Evolutionary conservation across 2,797 vertebrate species (phyloP).

Genomic region (Esox lucius): DNA sequence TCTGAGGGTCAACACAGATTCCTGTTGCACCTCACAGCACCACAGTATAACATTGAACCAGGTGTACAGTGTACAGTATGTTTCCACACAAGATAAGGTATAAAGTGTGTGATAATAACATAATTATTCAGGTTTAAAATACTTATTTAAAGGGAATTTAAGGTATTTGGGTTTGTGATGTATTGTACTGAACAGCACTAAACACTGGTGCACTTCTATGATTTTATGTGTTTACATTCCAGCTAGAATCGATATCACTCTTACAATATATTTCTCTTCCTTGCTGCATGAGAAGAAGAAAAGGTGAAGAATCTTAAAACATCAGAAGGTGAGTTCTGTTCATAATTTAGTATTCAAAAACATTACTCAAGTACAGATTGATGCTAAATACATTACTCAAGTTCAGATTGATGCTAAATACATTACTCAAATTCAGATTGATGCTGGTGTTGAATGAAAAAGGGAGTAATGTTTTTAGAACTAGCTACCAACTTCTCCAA

Average conservation of each 20-base stretch:
- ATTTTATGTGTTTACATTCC: background rate
- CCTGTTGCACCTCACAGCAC: background rate
- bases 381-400: background rate
- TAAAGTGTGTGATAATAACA: background rate
- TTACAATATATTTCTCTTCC: background rate
- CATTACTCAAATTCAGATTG: background rate
- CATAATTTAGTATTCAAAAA: background rate
- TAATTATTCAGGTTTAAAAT: background rate
- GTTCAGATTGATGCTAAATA: too few species aligned
- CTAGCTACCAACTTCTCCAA: background rate
- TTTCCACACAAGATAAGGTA: background rate
- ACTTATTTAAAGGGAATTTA: background rate
- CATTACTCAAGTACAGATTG: background rate
- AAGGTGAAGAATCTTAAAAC: constrained; percentile 39
- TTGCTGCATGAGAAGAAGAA: constrained; percentile 35
- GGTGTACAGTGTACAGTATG: background rate
- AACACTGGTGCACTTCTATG: background rate
- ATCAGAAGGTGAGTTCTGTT: constrained; percentile 17
- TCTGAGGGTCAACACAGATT: background rate
- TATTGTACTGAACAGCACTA: background rate
- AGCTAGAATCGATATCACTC: background rate
- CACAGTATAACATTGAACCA: background rate
- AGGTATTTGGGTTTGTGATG: background rate
- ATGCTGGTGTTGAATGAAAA: background rate
- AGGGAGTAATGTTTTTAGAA: background rate